A percentile compares a stretch with the other conserved stretches of the same genome.
Conservation (phyloP, 2,797 vertebrate genomes). For the Morus bassanus region DNA sequence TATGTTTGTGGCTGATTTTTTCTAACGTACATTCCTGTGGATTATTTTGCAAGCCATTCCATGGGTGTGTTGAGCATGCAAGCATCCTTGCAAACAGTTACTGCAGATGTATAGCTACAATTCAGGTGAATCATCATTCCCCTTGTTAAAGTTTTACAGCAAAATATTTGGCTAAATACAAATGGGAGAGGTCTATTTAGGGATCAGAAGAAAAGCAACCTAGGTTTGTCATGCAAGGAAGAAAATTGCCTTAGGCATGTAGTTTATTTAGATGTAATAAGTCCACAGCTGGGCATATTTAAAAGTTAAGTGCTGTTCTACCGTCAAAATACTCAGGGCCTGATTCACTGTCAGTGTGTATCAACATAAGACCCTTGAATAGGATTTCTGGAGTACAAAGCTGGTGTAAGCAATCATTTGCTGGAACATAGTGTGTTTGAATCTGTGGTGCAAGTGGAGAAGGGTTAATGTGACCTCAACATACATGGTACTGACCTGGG, state of each 20-base stretch:
- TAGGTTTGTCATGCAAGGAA: conserved; percentile 37
- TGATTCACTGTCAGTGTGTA: not conserved
- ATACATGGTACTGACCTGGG: not conserved
- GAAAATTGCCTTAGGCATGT: conserved; percentile 33
- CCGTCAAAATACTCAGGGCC: not conserved
- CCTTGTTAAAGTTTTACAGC: conserved; percentile 53
- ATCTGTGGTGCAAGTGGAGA: not conserved
- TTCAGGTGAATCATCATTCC: conserved; percentile 60
- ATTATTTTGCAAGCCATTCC: conserved; percentile 42
- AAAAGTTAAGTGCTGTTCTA: conserved; percentile 2
- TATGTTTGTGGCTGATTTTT: conserved; percentile 4
- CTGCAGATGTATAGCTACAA: conserved; percentile 17
- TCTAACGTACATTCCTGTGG: conserved; percentile 49
- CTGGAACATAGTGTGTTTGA: not conserved
- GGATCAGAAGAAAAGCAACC: conserved; percentile 9
- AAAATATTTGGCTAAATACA: conserved; percentile 53
- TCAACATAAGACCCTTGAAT: not conserved
- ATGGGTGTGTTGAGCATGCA: conserved; percentile 43
- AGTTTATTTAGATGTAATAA: conserved; percentile 55
- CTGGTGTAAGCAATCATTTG: not conserved
- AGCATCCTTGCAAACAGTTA: conserved; percentile 38
- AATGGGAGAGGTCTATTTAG: conserved; percentile 41
- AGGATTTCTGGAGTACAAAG: not conserved
- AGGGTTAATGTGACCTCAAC: not conserved
- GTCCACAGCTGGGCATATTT: conserved; percentile 34